Evolutionary conservation across 2,113 vertebrate species (phyloP), one percentile per base, ranked within the genome.

Genomic region (Neodontobutis hainanensis): DNA sequence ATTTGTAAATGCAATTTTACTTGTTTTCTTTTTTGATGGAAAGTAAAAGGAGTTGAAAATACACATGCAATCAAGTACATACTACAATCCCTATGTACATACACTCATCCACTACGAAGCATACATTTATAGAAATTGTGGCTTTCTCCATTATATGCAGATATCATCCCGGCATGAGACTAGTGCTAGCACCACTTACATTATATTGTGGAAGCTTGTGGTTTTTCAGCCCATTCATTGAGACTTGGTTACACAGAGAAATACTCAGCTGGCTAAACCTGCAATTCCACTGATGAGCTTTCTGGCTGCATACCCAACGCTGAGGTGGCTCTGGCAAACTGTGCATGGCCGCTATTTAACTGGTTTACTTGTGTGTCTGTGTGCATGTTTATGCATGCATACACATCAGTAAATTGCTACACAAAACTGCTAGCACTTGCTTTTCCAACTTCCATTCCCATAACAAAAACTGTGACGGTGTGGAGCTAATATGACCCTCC

Each of bases 221-320:
- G 35, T 62, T 83, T 88, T 77, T 74, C 44, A 82, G 77, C 58
- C 69, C 60, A 69, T 87, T 86, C 78, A 84, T 81, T 88, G 78
- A 85, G 71, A 83, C 64, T 84, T 81, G 71, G 70, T 82, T 83
- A 77, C 73, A 81, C 63, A 79, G 72, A 81, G 80, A 88, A 81
- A 81, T 82, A 64, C 72, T 81, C 80, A 68, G 48, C 81, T 87
- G 82, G 84, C 82, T 70, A 72, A 87, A 88, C 80, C 74, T 89
- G 83, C 72, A 78, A 65, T 87, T 86, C 77, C 80, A 80, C 81
- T 81, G 87, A 89, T 89, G 85, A 85, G 83, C 68, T 85, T 87
- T 42, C 76, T 88, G 85, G 80, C 82, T 70, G 68, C 38, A 50
- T 14, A 80, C 49, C 55, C 53, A 70, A 55, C 64, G 75, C 36